Evolutionary conservation across 2,113 vertebrate genomes (phyloP), one percentile per base, ranked within the genome.

Genomic region (Coptodon rendalli): DNA sequence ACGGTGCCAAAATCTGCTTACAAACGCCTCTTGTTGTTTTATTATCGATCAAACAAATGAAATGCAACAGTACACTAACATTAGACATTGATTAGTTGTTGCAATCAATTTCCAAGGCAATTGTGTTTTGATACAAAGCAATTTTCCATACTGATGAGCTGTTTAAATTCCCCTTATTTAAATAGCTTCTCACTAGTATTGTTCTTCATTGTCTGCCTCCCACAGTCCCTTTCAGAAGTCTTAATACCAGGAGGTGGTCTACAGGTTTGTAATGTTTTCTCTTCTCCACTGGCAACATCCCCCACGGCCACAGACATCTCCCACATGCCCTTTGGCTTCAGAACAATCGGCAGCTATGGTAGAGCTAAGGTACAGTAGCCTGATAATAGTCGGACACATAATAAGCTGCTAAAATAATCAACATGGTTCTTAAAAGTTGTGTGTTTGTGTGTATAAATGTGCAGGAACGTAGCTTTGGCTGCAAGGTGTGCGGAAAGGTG

Each of bases 401-500:
- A 14, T 24, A 52, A 52, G 45, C 45, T 78, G 45, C 54, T 8
- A 56, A 56, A 7, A 22, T 48, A 9, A 56, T 16, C 52, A 81
- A 27, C 10, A 3, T 0, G 29, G 48, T 19, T 31, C 29, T 80
- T 12, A 54, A 7, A 12, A 81, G 57, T 1, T 1, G 10, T n/a
- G 27, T 48, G 4, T 36, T 6, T 81, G 34, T 84, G n/a, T 87
- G 56, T 11, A 82, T 40, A 11, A 31, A 78, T 52, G 16, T 71
- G 27, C 93, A 97, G 97, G 96, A 96, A 63, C 93, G 96, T 2
- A 96, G 93, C 87, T 97, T 97, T 68, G 91, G 68, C 89, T 97
- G 97, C 87, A 96, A 96, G 68, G 96, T 96, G 82, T 95, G 95
- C 24, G 95, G 95, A 5, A 97, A 97, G 73, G 94, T 87, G 80